phyloP scores from a whole-genome alignment of 2,797 vertebrate species.

The Lateolabrax maculatus region DNA sequence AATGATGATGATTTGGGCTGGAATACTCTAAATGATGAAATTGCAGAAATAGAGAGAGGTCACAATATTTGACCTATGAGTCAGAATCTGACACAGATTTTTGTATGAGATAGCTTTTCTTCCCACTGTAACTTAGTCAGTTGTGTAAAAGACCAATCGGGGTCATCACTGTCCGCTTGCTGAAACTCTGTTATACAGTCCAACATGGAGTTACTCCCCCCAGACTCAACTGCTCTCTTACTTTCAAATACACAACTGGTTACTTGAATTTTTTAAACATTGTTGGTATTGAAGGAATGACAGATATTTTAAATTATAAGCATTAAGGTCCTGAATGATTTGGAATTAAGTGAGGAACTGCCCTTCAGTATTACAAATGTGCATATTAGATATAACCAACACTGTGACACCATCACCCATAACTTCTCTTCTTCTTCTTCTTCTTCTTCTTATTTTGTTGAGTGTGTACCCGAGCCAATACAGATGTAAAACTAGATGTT shows the following conservation, averaged over 20 bases:
- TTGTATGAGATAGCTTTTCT: no score
- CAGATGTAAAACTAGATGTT: background rate
- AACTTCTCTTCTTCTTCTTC: background rate
- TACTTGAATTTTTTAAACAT: background rate
- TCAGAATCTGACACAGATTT: slow-evolving; percentile 21
- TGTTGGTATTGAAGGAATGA: background rate
- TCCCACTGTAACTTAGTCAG: background rate
- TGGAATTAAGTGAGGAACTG: background rate
- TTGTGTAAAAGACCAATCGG: background rate
- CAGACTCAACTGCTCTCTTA: background rate
- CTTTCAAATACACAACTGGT: background rate
- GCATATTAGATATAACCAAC: background rate
- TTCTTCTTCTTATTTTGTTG: background rate
- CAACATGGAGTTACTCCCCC: background rate
- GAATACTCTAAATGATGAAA: slow-evolving; percentile 18
- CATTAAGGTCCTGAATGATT: background rate
- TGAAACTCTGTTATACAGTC: background rate
- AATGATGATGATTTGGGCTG: background rate
- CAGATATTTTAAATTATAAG: background rate
- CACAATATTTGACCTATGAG: slow-evolving; percentile 16
- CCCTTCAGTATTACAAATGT: background rate
- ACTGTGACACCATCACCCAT: background rate
- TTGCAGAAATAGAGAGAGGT: slow-evolving; percentile 10
- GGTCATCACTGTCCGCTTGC: background rate
- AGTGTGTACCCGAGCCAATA: no score